Percentiles rank a stretch among this genome's conserved stretches.
These are phyloP conservation scores for Lutjanus argentimaculatus DNA, from an alignment of 2,797 vertebrate species.

Conservation along the genomic window DNA sequence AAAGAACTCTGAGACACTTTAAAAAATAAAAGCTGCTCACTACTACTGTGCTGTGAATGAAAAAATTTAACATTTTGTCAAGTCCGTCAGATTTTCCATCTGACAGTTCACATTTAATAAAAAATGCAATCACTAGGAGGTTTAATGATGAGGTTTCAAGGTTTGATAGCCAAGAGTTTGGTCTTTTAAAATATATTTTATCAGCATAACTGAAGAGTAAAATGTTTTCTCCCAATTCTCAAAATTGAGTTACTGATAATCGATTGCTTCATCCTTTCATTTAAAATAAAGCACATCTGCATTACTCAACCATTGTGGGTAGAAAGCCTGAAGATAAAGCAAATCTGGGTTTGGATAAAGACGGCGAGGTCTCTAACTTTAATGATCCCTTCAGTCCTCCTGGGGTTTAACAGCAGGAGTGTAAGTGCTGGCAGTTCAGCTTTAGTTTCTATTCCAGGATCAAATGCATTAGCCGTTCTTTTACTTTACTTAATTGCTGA, in stretches of 20 bases:
- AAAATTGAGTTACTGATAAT: not conserved
- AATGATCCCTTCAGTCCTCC: constrained; percentile 8
- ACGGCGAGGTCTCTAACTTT: not conserved
- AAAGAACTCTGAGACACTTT: too few species aligned
- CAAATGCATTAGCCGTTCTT: not conserved
- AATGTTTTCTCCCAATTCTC: too few species aligned
- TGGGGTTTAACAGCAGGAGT: constrained; percentile 1
- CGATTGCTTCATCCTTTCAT: not conserved
- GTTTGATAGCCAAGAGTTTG: too few species aligned
- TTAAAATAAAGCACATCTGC: not conserved
- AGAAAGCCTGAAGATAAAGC: not conserved
- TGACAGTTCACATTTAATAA: too few species aligned
- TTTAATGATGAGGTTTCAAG: too few species aligned
- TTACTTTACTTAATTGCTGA: constrained; percentile 5
- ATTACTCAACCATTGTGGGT: not conserved
- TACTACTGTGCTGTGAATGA: too few species aligned
- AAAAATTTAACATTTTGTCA: too few species aligned
- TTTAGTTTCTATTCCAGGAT: constrained; percentile 14
- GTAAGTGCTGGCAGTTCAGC: constrained; percentile 9
- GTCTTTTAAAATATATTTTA: too few species aligned
- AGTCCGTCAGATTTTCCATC: too few species aligned
- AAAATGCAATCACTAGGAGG: too few species aligned
- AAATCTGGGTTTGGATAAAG: constrained; percentile 23
- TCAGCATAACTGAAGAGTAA: too few species aligned
- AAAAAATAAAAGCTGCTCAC: too few species aligned